Base-by-base conservation (phyloP, 1,140 invertebrate genomes). In the Formica exsecta region DNA sequence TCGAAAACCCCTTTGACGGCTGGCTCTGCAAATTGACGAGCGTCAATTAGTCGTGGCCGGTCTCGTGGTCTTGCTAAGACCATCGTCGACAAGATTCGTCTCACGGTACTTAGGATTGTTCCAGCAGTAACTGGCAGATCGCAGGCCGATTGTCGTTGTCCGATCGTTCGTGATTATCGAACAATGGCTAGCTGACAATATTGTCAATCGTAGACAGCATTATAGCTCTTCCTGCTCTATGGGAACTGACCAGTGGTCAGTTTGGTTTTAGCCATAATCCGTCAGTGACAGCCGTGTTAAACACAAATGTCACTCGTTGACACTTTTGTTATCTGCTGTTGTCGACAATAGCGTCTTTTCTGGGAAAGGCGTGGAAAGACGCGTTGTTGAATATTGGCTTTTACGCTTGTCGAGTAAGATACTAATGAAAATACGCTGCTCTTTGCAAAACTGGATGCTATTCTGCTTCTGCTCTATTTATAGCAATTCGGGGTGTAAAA, bases 211-310 rank as follows among this genome's bases (percentile, higher is more conserved):
- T 51, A 59, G 32, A n/a, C 5, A 44, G 68, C 64, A 86, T 80
- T 59, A 32, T 32, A 59, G 74, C 32, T 89, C 80, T 65, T 71
- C 68, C 36, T 13, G 74, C 57, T 81, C 86, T 89, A 88, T 93
- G 92, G 92, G 92, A 92, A 93, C 89, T 93, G 92, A 93, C 92
- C 92, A 89, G n/a, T 89, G 92, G 92, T 93, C 92, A 86, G 80
- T 68, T 44, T 29, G 51, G 48, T 70, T 85, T 59, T 48, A 11
- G 36, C 54, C 44, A 57, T 87, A 86, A 92, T 91, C 89, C 75
- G 70, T 62, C 66, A 38, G 41, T 89, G 91, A 91, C 85, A 80
- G 73, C 80, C 90, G 87, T 92, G 89, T 92, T 89, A 76, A 91
- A 86, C 86, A 81, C 80, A 77, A 77, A 73, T 75, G 48, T 70